A percentile compares a stretch with the other conserved stretches of the same genome.
phyloP scores from a whole-genome alignment of 2,113 vertebrate genomes.

The Apodemus sylvaticus region DNA sequence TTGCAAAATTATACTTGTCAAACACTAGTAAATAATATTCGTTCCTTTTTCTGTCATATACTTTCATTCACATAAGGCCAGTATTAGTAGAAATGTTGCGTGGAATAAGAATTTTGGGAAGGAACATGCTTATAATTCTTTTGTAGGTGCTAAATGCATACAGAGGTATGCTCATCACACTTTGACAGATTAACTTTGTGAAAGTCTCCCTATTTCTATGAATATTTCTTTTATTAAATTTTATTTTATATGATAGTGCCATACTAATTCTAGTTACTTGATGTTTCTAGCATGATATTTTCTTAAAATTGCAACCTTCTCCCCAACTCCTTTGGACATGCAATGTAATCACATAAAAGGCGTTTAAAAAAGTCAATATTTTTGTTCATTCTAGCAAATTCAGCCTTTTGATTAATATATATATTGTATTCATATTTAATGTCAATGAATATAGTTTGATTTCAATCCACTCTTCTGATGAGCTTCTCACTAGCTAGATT shows the following conservation, averaged over 20 bases:
- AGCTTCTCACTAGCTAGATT: background rate
- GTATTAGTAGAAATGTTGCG: background rate
- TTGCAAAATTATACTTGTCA: background rate
- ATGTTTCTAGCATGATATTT: background rate
- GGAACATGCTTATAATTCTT: background rate
- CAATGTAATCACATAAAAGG: background rate
- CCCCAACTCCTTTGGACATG: background rate
- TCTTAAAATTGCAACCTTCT: background rate
- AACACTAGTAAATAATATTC: background rate
- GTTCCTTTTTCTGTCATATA: background rate
- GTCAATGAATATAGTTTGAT: background rate
- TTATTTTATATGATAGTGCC: background rate
- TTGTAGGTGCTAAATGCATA: background rate
- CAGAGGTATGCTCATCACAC: background rate
- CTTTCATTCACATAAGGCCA: background rate
- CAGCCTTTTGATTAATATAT: background rate
- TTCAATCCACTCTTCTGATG: background rate
- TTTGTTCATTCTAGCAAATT: background rate
- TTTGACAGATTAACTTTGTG: background rate
- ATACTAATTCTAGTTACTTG: background rate
- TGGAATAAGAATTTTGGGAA: background rate
- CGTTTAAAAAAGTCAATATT: background rate
- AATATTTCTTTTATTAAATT: background rate
- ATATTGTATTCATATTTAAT: background rate
- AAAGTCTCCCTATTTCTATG: background rate